Evolutionary conservation across 2,113 vertebrate genomes (phyloP).

Genomic region (Rhinichthys klamathensis): DNA sequence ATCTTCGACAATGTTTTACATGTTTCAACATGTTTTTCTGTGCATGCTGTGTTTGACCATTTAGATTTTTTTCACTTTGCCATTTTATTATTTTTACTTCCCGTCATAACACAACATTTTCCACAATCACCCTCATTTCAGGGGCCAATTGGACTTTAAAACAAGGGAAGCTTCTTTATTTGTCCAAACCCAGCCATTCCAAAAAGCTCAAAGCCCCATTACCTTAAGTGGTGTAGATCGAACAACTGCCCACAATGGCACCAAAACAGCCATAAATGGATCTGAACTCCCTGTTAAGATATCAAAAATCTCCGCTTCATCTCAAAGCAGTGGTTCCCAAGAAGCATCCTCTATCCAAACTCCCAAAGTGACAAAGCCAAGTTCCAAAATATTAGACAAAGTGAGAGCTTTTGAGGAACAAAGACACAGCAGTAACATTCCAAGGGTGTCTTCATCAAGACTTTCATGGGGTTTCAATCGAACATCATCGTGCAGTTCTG

Average conservation of each 20-base stretch:
- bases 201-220: constrained; percentile 40
- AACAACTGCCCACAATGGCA: constrained; percentile 70
- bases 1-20: not conserved
- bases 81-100: not conserved
- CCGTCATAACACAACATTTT: constrained; percentile 70
- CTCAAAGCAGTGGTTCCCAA: constrained; percentile 71
- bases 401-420: constrained; percentile 87
- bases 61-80: not conserved
- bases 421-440: constrained; percentile 79
- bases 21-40: not conserved
- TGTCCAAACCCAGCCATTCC: constrained; percentile 51
- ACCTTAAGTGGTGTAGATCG: constrained; percentile 38
- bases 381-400: constrained; percentile 88
- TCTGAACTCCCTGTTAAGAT: constrained; percentile 79
- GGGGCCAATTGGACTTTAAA: constrained; percentile 65
- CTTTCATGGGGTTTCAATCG: constrained; percentile 75
- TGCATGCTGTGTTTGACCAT: constrained; percentile 15
- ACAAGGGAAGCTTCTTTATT: constrained; percentile 51
- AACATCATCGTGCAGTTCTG: constrained; percentile 78
- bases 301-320: constrained; percentile 75
- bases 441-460: constrained; percentile 69
- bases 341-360: constrained; percentile 78
- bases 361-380: constrained; percentile 79
- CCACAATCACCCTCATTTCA: constrained; percentile 70
- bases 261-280: constrained; percentile 70